Evolutionary conservation across 64 coral and sea anemone species (phyloP).

Genomic region (Pocillopora verrucosa): DNA sequence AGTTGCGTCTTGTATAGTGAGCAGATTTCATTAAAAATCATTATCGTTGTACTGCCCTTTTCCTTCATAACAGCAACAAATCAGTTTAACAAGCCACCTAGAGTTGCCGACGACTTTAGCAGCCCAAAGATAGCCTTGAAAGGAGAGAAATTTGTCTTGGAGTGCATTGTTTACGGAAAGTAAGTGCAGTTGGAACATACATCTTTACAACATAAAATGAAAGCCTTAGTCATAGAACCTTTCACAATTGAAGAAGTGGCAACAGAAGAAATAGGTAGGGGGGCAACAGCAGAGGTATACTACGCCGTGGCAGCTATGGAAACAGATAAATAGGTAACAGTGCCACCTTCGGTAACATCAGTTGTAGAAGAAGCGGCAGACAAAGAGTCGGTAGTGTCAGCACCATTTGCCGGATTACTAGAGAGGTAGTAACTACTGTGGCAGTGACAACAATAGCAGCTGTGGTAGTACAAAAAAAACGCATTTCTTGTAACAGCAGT

Average conservation of each 20-base stretch:
- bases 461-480: neutral
- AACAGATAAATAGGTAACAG: too few species aligned
- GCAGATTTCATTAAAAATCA: neutral
- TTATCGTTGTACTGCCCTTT: neutral
- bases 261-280: too few species aligned
- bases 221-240: too few species aligned
- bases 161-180: conserved; percentile 90
- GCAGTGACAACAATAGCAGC: neutral
- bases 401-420: too few species aligned
- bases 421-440: too few species aligned
- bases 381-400: neutral
- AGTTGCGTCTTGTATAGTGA: too few species aligned
- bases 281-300: too few species aligned
- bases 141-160: conserved; percentile 78
- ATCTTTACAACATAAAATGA: too few species aligned
- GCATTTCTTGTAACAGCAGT: too few species aligned
- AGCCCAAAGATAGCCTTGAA: conserved; percentile 52
- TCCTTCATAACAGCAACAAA: conserved; percentile 1
- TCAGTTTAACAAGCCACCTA: conserved; percentile 47
- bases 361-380: neutral
- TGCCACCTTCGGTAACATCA: neutral
- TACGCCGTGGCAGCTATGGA: too few species aligned
- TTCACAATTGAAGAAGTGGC: too few species aligned
- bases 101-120: conserved; percentile 60
- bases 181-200: conserved; percentile 36